Evolutionary conservation across 2,888 invertebrate genomes (phyloP).

Genomic region (Heliconius aoede): DNA sequence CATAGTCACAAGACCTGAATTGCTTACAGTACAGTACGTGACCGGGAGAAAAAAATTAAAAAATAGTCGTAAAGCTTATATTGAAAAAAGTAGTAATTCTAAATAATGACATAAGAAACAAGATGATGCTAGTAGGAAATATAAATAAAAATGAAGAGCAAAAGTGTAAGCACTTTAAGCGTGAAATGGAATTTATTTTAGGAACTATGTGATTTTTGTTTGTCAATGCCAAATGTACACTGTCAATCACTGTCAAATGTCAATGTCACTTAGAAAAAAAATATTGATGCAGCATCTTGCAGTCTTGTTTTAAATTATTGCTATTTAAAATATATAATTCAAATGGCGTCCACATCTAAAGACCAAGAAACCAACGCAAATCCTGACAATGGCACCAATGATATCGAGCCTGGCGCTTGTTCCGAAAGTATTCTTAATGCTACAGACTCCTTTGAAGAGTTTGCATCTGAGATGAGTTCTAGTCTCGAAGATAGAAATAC

Average conservation of each 20-base stretch:
- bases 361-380: slow-evolving; percentile 53
- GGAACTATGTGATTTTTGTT: too few species aligned
- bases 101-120: too few species aligned
- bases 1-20: too few species aligned
- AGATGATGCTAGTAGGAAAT: too few species aligned
- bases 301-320: slow-evolving; percentile 21
- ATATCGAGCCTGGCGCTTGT: slow-evolving; percentile 76
- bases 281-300: slow-evolving; percentile 40
- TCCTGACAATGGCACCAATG: slow-evolving; percentile 58
- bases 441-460: slow-evolving; percentile 88
- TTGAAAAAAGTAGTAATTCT: too few species aligned
- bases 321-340: slow-evolving; percentile 18
- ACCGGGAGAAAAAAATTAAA: too few species aligned
- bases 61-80: too few species aligned
- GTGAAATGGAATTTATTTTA: not conserved
- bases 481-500: slow-evolving; percentile 83
- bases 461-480: slow-evolving; percentile 86
- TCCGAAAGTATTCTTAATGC: slow-evolving; percentile 88
- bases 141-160: not conserved
- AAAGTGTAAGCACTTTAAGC: not conserved
- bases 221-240: too few species aligned
- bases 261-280: slow-evolving; percentile 37
- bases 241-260: slow-evolving; percentile 25
- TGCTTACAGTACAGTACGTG: too few species aligned
- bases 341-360: slow-evolving; percentile 76